Percentiles rank a stretch among this genome's conserved stretches.
phyloP scores from a whole-genome alignment of 2,888 invertebrate species.

The Nipponacmea schrenckii region DNA sequence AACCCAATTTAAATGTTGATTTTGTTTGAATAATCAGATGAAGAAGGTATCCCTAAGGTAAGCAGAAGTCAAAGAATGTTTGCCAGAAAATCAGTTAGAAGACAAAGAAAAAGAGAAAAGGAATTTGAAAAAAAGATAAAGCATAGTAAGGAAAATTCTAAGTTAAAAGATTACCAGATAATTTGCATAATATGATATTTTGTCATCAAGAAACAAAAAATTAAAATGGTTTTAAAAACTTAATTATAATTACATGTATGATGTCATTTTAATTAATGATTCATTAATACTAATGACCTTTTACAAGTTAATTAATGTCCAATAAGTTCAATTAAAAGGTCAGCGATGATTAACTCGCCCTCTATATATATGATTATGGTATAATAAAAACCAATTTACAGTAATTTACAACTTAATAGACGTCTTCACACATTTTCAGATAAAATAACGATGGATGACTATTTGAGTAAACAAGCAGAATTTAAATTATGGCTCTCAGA shows the following conservation, averaged over 20 bases:
- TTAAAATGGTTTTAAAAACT: too few relatives aligned
- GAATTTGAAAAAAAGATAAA: constrained; percentile 46
- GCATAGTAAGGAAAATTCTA: constrained; percentile 39
- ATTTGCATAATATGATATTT: too few relatives aligned
- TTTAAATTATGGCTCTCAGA: constrained; percentile 58
- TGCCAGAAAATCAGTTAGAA: constrained; percentile 42
- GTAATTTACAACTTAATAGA: too few relatives aligned
- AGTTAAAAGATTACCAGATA: neutral
- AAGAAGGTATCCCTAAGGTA: constrained; percentile 37
- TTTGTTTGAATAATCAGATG: constrained; percentile 11
- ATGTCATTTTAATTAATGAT: too few relatives aligned
- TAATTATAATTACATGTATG: neutral
- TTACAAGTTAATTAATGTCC: too few relatives aligned
- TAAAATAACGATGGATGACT: constrained; percentile 59
- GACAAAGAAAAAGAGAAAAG: constrained; percentile 44
- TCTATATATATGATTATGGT: too few relatives aligned
- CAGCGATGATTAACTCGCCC: too few relatives aligned
- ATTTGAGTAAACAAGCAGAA: constrained; percentile 52
- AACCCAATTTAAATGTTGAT: neutral
- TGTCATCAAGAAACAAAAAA: too few relatives aligned
- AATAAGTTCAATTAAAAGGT: too few relatives aligned
- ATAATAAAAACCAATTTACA: too few relatives aligned
- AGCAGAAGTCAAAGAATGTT: constrained; percentile 45
- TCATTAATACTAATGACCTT: too few relatives aligned
- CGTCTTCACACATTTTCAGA: constrained; percentile 34